Evolutionary conservation across 1,140 invertebrate genomes (phyloP).

Genomic region (Drosophila ogumai): DNA sequence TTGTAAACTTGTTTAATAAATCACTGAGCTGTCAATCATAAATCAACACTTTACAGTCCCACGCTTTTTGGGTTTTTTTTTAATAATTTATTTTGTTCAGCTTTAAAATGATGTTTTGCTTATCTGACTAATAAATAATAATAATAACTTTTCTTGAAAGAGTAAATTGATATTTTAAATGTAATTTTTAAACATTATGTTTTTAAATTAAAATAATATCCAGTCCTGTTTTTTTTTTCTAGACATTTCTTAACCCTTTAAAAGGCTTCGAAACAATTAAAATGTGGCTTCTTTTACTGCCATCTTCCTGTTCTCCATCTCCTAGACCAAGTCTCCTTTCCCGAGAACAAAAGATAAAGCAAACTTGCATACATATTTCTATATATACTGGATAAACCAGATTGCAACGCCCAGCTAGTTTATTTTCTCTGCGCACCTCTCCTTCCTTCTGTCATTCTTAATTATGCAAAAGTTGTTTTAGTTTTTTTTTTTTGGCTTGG

Average conservation of each 20-base stretch:
- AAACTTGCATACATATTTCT: slow-evolving; percentile 21
- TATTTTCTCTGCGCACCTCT: slow-evolving; percentile 9
- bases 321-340: slow-evolving; percentile 7
- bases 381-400: slow-evolving; percentile 61
- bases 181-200: not conserved
- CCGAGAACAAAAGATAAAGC: not conserved
- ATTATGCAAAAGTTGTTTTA: slow-evolving; percentile 49
- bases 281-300: not conserved
- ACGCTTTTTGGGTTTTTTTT: rapidly evolving
- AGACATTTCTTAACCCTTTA: too few relatives aligned
- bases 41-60: not conserved
- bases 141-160: not conserved
- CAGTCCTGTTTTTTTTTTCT: not conserved
- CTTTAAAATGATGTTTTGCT: too few relatives aligned
- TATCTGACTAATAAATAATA: too few relatives aligned
- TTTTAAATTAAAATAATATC: not conserved
- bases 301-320: not conserved
- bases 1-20: not conserved
- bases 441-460: slow-evolving; percentile 16
- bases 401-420: slow-evolving; percentile 57
- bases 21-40: not conserved
- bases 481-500: slow-evolving; percentile 3
- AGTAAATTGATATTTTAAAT: not conserved
- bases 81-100: not conserved
- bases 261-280: not conserved